Evolutionary conservation across 2,888 invertebrate species (phyloP), one percentile per base, ranked within the genome.

Genomic region (Daptonema setosum): DNA sequence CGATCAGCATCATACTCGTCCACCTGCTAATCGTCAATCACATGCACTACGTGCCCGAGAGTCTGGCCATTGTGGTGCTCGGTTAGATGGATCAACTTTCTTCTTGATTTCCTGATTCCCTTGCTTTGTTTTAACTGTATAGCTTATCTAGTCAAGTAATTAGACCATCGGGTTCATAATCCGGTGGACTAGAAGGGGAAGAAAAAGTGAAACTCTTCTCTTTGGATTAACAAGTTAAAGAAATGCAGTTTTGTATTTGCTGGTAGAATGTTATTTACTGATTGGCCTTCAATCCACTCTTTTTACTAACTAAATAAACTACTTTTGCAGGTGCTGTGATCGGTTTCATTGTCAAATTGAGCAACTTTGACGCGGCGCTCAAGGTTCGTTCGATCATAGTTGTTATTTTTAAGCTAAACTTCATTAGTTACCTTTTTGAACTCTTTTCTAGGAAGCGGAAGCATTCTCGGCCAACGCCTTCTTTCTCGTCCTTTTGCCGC

Each of bases 391-490:
- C n/a, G n/a, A n/a, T n/a, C n/a, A n/a, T n/a, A n/a, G n/a, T n/a
- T n/a, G n/a, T n/a, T n/a, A n/a, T n/a, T n/a, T n/a, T n/a, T n/a
- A n/a, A n/a, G n/a, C n/a, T n/a, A n/a, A n/a, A n/a, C n/a, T n/a
- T n/a, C n/a, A n/a, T n/a, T n/a, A n/a, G n/a, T n/a, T n/a, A n/a
- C n/a, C n/a, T n/a, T n/a, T 35, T 17, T 35, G 35, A 35, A 8
- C 5, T n/a, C 8, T 47, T 8, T 47, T 47, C 5, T 22, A 87
- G 69, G 86, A 88, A 71, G 93, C 93, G 71, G 95, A 97, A 74
- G 87, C 91, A 0, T 91, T 97, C 70, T 90, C 91, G 8, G 95
- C 97, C 0, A 97, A 93, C 25, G 87, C 93, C 26, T 97, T 97
- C 73, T 97, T 97, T 70, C 78, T 97, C 55, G 85, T 97, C 1